Base-by-base conservation (phyloP, 2,797 vertebrate genomes). In the Tapera naevia region DNA sequence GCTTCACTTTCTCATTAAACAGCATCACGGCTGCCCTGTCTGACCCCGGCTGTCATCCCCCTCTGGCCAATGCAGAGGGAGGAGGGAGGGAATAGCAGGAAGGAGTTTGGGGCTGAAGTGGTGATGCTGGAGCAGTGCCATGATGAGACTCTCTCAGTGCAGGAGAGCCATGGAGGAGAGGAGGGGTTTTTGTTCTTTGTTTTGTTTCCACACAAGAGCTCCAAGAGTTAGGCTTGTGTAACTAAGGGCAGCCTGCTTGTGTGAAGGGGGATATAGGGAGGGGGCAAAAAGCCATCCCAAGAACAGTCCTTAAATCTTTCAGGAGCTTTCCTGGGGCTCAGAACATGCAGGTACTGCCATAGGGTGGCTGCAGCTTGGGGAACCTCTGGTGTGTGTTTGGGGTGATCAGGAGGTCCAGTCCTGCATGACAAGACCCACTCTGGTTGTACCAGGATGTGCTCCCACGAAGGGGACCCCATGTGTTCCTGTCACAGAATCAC, bases 381-480 rank as follows among this genome's bases (percentile, higher is more conserved):
- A 2, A 7, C 1, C 73, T 28, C 18, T 51, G 15, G 6, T 28
- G 17, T 17, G 28, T 4, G 21, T 72, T 60, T 70, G 74, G 48
- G 30, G 28, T 43, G 13, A 22, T 58, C 50, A 21, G 48, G 57
- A 41, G 19, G 19, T 46, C 43, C 48, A 19, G 19, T 46, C 43
- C 48, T 9, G 3, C 0, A 0, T 17, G 11, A 3, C 46, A 58
- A 50, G 27, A 69, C 27, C 33, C 69, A n/a, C 32, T 27, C 37
- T 16, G 16, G 13, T n/a, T 1, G 9, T 25, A 4, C 2, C 24
- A 41, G 56, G 76, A 46, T 76, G 37, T 1, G 5, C 14, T 65
- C 16, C 60, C 0, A 0, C 58, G 41, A 67, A 72, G 48, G 41
- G 33, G 15, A 60, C 22, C 28, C 35, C 9, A 1, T 10, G 1